A percentile compares a stretch with the other conserved stretches of the same genome.
These are phyloP conservation scores for Neogale vison DNA, from an alignment of 2,113 vertebrate genomes.

Conservation along the genomic window DNA sequence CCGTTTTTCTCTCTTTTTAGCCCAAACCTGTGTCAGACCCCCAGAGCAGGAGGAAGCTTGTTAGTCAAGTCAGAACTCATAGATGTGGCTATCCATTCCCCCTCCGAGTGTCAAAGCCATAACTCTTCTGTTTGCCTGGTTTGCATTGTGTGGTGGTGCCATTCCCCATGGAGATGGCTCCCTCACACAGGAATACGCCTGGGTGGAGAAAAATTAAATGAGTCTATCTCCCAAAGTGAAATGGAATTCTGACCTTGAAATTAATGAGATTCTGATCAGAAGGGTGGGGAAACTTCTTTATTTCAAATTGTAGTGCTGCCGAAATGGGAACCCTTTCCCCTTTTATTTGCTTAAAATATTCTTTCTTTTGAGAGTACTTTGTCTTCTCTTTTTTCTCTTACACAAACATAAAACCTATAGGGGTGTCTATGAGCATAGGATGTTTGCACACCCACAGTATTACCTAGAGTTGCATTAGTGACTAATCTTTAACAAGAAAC, in stretches of 20 bases:
- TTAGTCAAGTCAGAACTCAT: conserved; percentile 76
- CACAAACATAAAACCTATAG: not conserved
- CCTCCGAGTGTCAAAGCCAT: conserved; percentile 74
- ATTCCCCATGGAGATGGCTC: conserved; percentile 74
- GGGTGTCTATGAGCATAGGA: not conserved
- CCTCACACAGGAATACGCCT: conserved; percentile 79
- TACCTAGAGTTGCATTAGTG: conserved; percentile 36
- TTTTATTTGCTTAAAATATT: conserved; percentile 62
- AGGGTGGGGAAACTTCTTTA: conserved; percentile 77
- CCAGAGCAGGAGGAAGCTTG: conserved; percentile 69
- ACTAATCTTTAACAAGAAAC: conserved; percentile 53
- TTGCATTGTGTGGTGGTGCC: conserved; percentile 73
- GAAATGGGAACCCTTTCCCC: conserved; percentile 50
- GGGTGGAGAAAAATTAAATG: conserved; percentile 83
- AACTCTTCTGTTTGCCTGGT: conserved; percentile 79
- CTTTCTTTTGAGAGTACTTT: conserved; percentile 29
- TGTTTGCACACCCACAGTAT: not conserved
- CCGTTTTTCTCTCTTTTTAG: conserved; percentile 55
- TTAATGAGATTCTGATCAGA: conserved; percentile 79
- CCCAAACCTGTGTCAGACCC: conserved; percentile 55
- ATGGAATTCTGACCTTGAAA: conserved; percentile 82
- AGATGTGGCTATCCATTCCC: conserved; percentile 69
- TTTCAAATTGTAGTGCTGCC: conserved; percentile 54
- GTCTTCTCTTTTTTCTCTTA: conserved; percentile 15
- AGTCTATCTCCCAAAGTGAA: conserved; percentile 81